Percentiles rank a stretch among this genome's conserved stretches.
Evolutionary conservation across 2,888 invertebrate species (phyloP).

Genomic region (Adelphocoris suturalis): DNA sequence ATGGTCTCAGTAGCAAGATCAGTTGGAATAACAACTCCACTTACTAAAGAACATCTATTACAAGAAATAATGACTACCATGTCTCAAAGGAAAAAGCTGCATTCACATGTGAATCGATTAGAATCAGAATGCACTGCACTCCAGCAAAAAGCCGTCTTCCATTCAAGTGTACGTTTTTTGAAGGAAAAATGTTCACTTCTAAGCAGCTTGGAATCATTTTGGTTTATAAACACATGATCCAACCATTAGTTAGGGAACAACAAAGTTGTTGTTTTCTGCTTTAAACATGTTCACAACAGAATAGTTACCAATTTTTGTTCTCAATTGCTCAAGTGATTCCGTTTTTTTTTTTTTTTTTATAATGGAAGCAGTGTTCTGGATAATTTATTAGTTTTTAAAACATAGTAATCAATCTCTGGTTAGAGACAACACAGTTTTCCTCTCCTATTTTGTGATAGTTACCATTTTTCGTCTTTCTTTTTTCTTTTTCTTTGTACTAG

Average conservation of each 20-base stretch:
- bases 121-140: constrained; percentile 70
- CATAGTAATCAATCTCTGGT: no score
- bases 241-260: constrained; percentile 61
- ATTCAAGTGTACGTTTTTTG: constrained; percentile 50
- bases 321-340: no score
- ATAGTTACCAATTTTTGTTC: no score
- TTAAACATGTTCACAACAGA: no score
- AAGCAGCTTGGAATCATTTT: neutral
- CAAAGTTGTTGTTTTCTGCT: no score
- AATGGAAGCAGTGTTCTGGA: no score
- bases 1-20: constrained; percentile 78
- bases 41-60: constrained; percentile 89
- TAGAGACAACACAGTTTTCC: no score
- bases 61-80: constrained; percentile 92
- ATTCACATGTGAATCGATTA: constrained; percentile 82
- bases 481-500: no score
- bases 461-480: no score
- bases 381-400: no score
- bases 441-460: no score
- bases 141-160: constrained; percentile 70
- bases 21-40: constrained; percentile 72
- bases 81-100: constrained; percentile 90
- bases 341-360: no score
- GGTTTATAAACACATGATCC: neutral
- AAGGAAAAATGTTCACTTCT: neutral